Evolutionary conservation across 2,113 vertebrate genomes (phyloP).

Genomic region (Xenopus borealis): DNA sequence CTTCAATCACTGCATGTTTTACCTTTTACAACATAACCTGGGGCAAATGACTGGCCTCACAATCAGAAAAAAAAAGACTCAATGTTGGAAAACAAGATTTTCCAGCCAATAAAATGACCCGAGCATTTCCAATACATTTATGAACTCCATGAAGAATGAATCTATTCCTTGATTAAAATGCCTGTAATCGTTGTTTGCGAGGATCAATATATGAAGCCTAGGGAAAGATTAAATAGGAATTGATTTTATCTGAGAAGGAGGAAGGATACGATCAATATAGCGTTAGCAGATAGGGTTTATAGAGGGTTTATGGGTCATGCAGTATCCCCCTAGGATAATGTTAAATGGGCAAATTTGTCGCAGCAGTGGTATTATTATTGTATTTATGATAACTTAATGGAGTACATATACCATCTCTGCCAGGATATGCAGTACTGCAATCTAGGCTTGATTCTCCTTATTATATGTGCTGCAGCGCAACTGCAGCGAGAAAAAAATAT

Average conservation of each 20-base stretch:
- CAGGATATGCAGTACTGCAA: too few species aligned
- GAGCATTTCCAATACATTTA: slow-evolving; percentile 7
- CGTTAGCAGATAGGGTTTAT: not conserved
- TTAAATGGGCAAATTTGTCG: not conserved
- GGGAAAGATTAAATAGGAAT: slow-evolving; percentile 35
- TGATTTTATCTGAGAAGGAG: slow-evolving; percentile 35
- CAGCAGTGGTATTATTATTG: not conserved
- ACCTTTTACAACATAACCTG: not conserved
- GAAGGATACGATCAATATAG: slow-evolving; percentile 7
- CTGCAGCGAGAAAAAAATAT: too few species aligned
- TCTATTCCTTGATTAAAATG: slow-evolving; percentile 32
- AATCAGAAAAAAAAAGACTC: slow-evolving; percentile 4
- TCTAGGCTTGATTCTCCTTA: too few species aligned
- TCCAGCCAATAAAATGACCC: slow-evolving; percentile 24
- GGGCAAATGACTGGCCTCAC: slow-evolving; percentile 13
- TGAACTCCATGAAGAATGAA: slow-evolving; percentile 12
- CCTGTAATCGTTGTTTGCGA: slow-evolving; percentile 31
- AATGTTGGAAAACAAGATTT: slow-evolving; percentile 1
- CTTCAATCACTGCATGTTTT: not conserved
- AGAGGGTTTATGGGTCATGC: not conserved
- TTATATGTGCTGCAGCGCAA: too few species aligned
- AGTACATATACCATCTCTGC: too few species aligned
- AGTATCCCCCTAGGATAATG: not conserved
- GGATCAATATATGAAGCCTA: slow-evolving; percentile 29
- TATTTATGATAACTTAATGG: too few species aligned